phyloP scores from a whole-genome alignment of 1,140 invertebrate species.

The Sycophaga agraensis region DNA sequence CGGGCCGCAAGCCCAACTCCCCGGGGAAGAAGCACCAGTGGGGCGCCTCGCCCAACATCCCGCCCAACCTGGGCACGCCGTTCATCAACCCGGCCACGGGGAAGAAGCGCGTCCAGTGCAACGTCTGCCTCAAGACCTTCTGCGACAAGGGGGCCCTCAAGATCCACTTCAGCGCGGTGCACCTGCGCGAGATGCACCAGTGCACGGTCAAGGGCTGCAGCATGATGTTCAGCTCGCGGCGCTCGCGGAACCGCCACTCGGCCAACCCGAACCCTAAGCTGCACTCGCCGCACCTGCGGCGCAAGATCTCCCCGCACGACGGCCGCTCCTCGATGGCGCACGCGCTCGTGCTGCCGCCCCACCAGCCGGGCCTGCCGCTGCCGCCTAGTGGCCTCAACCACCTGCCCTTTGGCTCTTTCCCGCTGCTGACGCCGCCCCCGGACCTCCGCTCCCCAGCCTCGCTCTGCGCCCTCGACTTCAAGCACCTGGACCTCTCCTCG shows the following conservation, averaged over 20 bases:
- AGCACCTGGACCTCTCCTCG: slow-evolving; percentile 65
- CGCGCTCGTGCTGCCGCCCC: slow-evolving; percentile 73
- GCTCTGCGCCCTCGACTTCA: slow-evolving; percentile 67
- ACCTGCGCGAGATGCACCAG: slow-evolving; percentile 98
- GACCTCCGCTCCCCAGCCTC: slow-evolving; percentile 67
- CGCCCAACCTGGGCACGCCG: slow-evolving; percentile 83
- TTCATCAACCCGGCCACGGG: slow-evolving; percentile 90
- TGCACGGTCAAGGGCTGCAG: slow-evolving; percentile 98
- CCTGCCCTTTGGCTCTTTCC: slow-evolving; percentile 74
- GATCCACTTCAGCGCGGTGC: slow-evolving; percentile 99
- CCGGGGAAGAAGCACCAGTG: slow-evolving; percentile 85
- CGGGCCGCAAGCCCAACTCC: slow-evolving; percentile 77
- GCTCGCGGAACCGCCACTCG: slow-evolving; percentile 94
- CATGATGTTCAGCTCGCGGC: slow-evolving; percentile 98
- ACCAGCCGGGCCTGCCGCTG: slow-evolving; percentile 66
- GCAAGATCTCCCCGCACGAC: slow-evolving; percentile 92
- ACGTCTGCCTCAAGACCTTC: slow-evolving; percentile 97
- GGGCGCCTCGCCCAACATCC: slow-evolving; percentile 74
- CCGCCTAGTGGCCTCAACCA: slow-evolving; percentile 64
- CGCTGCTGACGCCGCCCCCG: slow-evolving; percentile 72
- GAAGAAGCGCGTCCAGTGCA: slow-evolving; percentile 97
- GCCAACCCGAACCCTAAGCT: slow-evolving; percentile 98
- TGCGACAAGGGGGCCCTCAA: slow-evolving; percentile 99
- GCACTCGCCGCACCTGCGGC: slow-evolving; percentile 88
- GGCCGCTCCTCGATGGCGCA: slow-evolving; percentile 85